Evolutionary conservation across 2,888 invertebrate genomes (phyloP).

Genomic region (Pogonocherus hispidulus): DNA sequence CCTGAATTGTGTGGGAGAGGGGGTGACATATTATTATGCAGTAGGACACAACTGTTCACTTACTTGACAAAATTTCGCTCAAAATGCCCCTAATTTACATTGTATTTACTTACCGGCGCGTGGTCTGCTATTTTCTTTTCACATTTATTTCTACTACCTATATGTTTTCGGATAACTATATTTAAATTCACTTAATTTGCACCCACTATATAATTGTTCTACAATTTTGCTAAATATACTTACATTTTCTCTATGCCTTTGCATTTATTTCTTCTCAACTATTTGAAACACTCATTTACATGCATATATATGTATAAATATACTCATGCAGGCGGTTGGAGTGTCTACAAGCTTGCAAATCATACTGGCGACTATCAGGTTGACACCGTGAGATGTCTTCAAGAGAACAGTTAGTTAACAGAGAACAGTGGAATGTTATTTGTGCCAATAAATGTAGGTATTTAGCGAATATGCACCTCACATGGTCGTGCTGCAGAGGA

Average conservation of each 20-base stretch:
- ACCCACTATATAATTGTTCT: too few relatives aligned
- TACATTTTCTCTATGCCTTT: not conserved
- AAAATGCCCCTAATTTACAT: too few relatives aligned
- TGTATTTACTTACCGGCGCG: too few relatives aligned
- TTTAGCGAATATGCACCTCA: constrained; percentile 35
- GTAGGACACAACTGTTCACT: too few relatives aligned
- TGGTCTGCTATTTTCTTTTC: too few relatives aligned
- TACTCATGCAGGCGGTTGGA: not conserved
- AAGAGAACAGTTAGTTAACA: constrained; percentile 38
- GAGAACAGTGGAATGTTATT: constrained; percentile 42
- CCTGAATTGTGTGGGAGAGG: too few relatives aligned
- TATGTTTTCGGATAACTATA: too few relatives aligned
- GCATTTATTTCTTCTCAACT: not conserved
- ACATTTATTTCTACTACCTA: too few relatives aligned
- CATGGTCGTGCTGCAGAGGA: not conserved
- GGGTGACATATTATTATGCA: too few relatives aligned
- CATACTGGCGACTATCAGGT: constrained; percentile 33
- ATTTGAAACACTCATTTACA: not conserved
- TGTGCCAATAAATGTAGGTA: constrained; percentile 46
- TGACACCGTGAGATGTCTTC: constrained; percentile 42
- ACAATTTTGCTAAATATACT: too few relatives aligned
- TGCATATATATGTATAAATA: not conserved
- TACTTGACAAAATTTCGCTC: too few relatives aligned
- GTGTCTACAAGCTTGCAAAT: constrained; percentile 17
- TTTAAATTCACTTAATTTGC: too few relatives aligned